Base-by-base conservation (phyloP, 2,888 invertebrate genomes). In the Lasioglossum marginatum region DNA sequence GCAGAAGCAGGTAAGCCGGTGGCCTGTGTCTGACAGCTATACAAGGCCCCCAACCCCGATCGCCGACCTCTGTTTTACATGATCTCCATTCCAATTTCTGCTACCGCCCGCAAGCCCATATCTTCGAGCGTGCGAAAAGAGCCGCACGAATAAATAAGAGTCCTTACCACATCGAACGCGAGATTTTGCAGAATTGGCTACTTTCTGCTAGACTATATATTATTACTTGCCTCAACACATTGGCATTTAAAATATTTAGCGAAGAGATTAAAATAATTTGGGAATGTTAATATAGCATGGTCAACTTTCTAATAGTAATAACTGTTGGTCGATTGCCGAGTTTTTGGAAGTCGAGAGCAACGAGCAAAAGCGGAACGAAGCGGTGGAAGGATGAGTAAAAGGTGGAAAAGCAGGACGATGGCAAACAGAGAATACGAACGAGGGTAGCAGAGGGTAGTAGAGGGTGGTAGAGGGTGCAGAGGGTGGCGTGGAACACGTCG, bases 1-100 rank as follows among this genome's bases (percentile, higher is more conserved):
- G 66, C 72, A 81, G 83, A 85, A 87, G 75, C 86, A 87, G 89
- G 88, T 88, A 82, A 77, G 66, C 78, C 34, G 82, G 75, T 88
- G 76, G 85, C 87, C 89, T 93, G 92, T 76, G 82, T 85, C 85
- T 93, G 92, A 92, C 92, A 93, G 93, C 89, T 89, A 91, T 89
- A 89, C 91, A 85, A 34, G 8, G 19, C 52, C n/a, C 60, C 52
- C 81, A 63, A 74, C 43, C 45, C 80, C 45, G 79, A 52, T 23
- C 70, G 14, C 81, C 52, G 52, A 34, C 68, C 66, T 48, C 57
- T 40, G 77, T 70, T 82, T 80, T 77, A 80, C 77, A 82, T 43
- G 76, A 73, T 82, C 78, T 83, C 77, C 57, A 84, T 68, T 83
- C 75, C 81, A 75, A 81, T 71, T 81, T 66, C 76, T 76, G 3